A percentile compares a stretch with the other conserved stretches of the same genome.
Evolutionary conservation across 1,140 invertebrate genomes (phyloP).

Genomic region (Drosophila malerkotliana): DNA sequence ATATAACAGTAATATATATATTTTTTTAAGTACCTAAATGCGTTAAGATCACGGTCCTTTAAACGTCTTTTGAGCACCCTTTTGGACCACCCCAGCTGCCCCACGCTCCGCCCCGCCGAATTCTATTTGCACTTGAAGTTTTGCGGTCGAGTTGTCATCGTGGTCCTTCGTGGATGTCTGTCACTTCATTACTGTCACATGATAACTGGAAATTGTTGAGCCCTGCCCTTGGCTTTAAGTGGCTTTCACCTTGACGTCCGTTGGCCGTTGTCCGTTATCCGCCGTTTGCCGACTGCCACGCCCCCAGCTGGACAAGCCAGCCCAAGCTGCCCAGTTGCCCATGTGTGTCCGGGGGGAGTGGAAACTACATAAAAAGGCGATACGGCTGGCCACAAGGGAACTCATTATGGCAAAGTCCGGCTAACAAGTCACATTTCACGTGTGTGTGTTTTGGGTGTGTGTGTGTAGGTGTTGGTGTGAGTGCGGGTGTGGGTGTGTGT

Average conservation of each 20-base stretch:
- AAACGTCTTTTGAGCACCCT: conserved; percentile 9
- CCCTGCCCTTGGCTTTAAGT: conserved; percentile 57
- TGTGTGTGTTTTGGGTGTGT: not conserved
- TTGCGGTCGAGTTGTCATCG: conserved; percentile 56
- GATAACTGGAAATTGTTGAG: conserved; percentile 61
- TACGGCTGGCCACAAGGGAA: conserved; percentile 53
- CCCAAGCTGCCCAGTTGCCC: not conserved
- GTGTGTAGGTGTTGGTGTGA: not conserved
- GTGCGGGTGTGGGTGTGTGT: not conserved
- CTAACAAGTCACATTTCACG: conserved; percentile 46
- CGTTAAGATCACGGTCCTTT: conserved; percentile 7
- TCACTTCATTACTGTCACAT: conserved; percentile 64
- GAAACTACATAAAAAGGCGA: conserved; percentile 37
- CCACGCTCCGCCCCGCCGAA: rapidly evolving
- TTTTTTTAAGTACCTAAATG: not conserved
- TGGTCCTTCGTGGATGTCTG: conserved; percentile 30
- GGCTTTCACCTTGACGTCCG: conserved; percentile 53
- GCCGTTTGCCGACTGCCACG: not conserved
- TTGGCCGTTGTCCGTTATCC: too few species aligned
- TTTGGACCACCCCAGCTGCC: not conserved
- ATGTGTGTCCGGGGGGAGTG: not conserved
- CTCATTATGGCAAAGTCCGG: conserved; percentile 59
- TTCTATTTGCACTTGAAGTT: conserved; percentile 10
- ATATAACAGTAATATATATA: not conserved
- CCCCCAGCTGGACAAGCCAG: not conserved